Conservation (phyloP, 2,113 vertebrate genomes). For the Mobula hypostoma region DNA sequence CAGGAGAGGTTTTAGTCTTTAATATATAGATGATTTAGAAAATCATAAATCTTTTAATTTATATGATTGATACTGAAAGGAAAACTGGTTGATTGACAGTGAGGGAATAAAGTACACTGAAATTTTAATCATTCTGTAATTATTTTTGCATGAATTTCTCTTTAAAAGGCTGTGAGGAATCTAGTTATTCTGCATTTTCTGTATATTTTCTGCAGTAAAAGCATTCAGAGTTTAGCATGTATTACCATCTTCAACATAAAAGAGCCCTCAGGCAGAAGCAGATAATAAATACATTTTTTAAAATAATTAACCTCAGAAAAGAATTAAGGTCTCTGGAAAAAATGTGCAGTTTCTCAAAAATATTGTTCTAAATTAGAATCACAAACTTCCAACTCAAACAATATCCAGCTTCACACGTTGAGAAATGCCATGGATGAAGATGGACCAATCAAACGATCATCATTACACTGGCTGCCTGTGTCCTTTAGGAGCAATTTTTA, state of each 20-base stretch:
- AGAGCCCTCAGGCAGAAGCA: too few species aligned
- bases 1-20: background rate
- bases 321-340: background rate
- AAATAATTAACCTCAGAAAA: background rate
- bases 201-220: background rate
- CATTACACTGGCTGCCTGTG: too few species aligned
- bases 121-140: background rate
- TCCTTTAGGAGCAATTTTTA: too few species aligned
- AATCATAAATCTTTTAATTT: background rate
- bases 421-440: background rate
- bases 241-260: background rate
- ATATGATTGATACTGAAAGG: background rate
- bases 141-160: background rate
- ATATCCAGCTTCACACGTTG: background rate
- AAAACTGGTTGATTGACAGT: background rate
- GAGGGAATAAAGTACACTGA: background rate
- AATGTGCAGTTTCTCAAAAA: background rate
- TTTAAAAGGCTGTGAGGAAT: background rate
- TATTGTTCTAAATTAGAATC: background rate
- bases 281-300: background rate
- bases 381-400: background rate
- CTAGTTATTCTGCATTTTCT: background rate
- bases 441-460: background rate
- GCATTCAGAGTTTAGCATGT: background rate
- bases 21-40: background rate